Percentiles rank a stretch among this genome's conserved stretches.
Conservation (phyloP, 2,113 vertebrate genomes). For the Cynocephalus volans region DNA sequence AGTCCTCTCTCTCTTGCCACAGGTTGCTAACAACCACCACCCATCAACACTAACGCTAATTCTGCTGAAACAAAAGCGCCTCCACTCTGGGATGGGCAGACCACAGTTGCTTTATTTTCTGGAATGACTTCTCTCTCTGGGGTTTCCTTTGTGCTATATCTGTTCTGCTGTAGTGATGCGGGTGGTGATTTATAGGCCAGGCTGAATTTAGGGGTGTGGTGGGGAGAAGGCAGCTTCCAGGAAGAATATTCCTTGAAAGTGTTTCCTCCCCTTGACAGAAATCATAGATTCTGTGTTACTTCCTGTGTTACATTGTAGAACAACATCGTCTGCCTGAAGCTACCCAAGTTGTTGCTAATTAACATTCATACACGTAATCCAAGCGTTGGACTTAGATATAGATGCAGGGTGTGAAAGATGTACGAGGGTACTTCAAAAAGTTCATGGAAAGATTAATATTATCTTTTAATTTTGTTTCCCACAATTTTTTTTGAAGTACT, state of each 20-base stretch:
- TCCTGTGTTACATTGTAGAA: not conserved
- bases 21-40: not conserved
- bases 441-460: no score
- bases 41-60: not conserved
- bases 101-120: not conserved
- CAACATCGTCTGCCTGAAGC: not conserved
- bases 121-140: not conserved
- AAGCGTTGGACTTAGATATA: not conserved
- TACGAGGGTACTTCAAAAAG: no score
- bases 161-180: not conserved
- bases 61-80: not conserved
- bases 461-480: no score
- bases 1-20: not conserved
- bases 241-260: constrained; percentile 12
- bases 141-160: not conserved
- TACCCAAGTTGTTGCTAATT: not conserved
- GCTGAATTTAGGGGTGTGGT: not conserved
- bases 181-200: not conserved
- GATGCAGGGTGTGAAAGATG: not conserved
- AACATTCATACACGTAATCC: not conserved
- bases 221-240: not conserved
- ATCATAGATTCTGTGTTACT: not conserved
- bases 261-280: not conserved
- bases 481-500: no score
- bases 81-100: not conserved